These are phyloP conservation scores for Bergia puertoricense DNA, from an alignment of 92 coral and sea anemone species.

Conservation along the genomic window DNA sequence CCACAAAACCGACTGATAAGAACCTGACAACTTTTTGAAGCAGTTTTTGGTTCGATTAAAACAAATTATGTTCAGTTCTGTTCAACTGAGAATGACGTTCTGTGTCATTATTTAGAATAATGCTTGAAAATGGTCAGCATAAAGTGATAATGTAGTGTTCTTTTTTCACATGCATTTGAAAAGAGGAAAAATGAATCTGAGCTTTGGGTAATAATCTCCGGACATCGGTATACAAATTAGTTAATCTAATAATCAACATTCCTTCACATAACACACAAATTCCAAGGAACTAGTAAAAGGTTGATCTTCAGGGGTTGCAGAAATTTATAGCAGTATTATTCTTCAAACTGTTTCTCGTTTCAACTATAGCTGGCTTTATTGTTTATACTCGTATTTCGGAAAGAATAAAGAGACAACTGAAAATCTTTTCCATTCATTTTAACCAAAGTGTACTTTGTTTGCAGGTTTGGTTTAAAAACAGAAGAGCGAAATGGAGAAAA, in stretches of 20 bases:
- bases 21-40: neutral
- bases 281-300: neutral
- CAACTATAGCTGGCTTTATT: neutral
- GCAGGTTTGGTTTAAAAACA: constrained; percentile 98
- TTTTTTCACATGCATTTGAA: neutral
- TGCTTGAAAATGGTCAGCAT: neutral
- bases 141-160: neutral
- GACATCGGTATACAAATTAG: neutral
- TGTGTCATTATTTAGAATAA: neutral
- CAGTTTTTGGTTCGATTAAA: neutral
- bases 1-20: constrained; percentile 30
- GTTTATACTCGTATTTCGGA: neutral
- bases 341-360: neutral
- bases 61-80: neutral
- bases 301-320: neutral
- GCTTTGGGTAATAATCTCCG: constrained; percentile 4
- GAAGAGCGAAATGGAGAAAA: constrained; percentile 99
- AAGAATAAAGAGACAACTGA: neutral
- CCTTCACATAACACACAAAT: constrained; percentile 27
- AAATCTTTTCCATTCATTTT: neutral
- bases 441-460: neutral
- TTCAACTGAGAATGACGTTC: neutral
- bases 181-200: neutral
- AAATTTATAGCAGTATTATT: neutral
- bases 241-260: constrained; percentile 4